These are phyloP conservation scores for Lithophane semibrunnea DNA, from an alignment of 2,888 invertebrate species.

Conservation along the genomic window DNA sequence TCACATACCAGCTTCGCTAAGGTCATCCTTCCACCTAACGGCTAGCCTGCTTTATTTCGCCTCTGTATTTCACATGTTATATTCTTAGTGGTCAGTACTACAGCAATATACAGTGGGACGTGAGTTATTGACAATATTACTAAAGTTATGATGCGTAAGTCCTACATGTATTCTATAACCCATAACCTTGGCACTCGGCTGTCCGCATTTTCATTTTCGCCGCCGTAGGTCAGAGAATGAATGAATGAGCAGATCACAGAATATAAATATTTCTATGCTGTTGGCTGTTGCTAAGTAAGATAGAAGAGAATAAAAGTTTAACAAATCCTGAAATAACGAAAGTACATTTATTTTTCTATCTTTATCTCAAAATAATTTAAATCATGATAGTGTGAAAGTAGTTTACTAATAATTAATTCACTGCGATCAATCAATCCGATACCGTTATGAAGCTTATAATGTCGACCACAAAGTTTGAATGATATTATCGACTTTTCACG, in stretches of 20 bases:
- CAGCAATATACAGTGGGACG: background rate
- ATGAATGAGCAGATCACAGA: slow-evolving; percentile 22
- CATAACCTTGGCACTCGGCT: background rate
- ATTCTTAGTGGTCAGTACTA: background rate
- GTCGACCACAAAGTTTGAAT: slow-evolving; percentile 1
- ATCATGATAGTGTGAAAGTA: background rate
- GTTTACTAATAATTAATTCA: background rate
- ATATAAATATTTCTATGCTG: background rate
- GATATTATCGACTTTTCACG: slow-evolving; percentile 37
- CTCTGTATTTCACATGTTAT: too few species aligned
- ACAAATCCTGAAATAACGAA: background rate
- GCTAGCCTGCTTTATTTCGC: background rate
- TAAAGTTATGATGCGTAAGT: background rate
- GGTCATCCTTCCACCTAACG: background rate
- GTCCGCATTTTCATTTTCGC: slow-evolving; percentile 6
- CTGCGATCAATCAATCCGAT: background rate
- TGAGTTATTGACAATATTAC: background rate
- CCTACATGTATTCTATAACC: too few species aligned
- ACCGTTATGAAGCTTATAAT: background rate
- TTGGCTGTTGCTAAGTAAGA: background rate
- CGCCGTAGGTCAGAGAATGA: background rate
- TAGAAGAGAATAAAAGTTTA: slow-evolving; percentile 10
- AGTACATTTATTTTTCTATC: background rate
- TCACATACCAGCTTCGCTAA: background rate
- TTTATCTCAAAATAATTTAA: background rate